Percentiles rank a stretch among this genome's conserved stretches.
Conservation (phyloP, 35 echinoderm and acorn worm genomes). For the Strongylocentrotus purpuratus region DNA sequence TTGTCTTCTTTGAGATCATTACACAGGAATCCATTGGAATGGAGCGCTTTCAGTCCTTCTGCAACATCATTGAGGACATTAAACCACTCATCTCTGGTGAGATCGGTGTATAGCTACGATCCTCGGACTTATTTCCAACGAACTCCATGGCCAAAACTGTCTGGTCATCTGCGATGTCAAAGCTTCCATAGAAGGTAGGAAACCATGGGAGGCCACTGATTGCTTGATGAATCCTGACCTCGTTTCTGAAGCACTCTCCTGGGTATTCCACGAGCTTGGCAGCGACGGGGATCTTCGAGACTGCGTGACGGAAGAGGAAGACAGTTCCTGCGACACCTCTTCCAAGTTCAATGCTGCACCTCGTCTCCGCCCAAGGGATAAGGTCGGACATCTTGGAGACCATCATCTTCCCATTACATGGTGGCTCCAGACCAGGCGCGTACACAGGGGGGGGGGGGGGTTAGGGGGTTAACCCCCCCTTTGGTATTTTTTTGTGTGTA, state of each 20-base stretch:
- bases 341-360: neutral
- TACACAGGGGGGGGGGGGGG: no score
- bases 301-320: neutral
- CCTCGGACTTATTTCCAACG: neutral
- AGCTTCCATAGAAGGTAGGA: neutral
- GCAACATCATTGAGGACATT: constrained; percentile 5
- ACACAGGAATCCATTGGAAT: neutral
- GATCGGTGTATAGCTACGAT: neutral
- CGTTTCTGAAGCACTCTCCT: neutral
- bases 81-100: constrained; percentile 10
- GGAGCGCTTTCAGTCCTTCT: constrained; percentile 18
- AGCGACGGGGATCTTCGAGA: neutral
- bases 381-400: neutral
- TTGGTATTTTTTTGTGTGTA: no score
- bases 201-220: neutral
- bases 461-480: no score
- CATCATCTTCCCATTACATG: neutral
- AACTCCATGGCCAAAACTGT: constrained; percentile 15
- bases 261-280: neutral
- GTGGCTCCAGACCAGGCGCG: no score
- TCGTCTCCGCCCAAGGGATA: neutral
- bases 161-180: neutral
- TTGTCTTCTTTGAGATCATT: constrained; percentile 40
- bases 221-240: constrained; percentile 11
- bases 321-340: neutral